phyloP scores from a whole-genome alignment of 2,888 invertebrate species.

The Seladonia tumulorum region DNA sequence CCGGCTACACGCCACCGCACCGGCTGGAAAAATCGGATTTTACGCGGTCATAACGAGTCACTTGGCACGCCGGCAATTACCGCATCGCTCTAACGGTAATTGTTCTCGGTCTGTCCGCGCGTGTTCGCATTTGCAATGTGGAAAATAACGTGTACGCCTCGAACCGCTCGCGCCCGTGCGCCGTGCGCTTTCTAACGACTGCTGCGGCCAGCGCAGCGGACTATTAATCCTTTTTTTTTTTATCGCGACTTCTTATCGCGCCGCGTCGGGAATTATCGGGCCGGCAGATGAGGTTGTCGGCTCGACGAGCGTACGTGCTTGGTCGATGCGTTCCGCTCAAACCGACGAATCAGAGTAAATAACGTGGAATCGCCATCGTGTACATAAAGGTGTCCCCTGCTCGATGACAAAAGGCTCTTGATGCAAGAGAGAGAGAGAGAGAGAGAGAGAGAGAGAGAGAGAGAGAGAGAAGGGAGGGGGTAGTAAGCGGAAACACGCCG shows the following conservation, averaged over 20 bases:
- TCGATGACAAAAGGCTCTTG: background rate
- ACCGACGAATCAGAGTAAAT: background rate
- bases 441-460: background rate
- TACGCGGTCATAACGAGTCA: slow-evolving; percentile 46
- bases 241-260: slow-evolving; percentile 34
- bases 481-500: background rate
- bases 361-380: background rate
- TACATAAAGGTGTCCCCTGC: background rate
- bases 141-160: slow-evolving; percentile 28
- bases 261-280: slow-evolving; percentile 1
- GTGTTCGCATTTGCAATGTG: slow-evolving; percentile 38
- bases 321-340: background rate
- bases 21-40: slow-evolving; percentile 31
- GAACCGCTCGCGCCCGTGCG: slow-evolving; percentile 14
- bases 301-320: background rate
- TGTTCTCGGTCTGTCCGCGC: slow-evolving; percentile 35
- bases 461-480: too few relatives aligned
- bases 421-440: background rate
- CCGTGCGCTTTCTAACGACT: background rate
- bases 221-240: slow-evolving; percentile 15
- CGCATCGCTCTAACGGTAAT: slow-evolving; percentile 51
- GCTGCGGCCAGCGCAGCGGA: background rate
- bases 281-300: background rate
- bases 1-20: background rate
- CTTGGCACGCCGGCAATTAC: slow-evolving; percentile 39